phyloP scores from a whole-genome alignment of 2,888 invertebrate species.

The Drosophila greeni region DNA sequence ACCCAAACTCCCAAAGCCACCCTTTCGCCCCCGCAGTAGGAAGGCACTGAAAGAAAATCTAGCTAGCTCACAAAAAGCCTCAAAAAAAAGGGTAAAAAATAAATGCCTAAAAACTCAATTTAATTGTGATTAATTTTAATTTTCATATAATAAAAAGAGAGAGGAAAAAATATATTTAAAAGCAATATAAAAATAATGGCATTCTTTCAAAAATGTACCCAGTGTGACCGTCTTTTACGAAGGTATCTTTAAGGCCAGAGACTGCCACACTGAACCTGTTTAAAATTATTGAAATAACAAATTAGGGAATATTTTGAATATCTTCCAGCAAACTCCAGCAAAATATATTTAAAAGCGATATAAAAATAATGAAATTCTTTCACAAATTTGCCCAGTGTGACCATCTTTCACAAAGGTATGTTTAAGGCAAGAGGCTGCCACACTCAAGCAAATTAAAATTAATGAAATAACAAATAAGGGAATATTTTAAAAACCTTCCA shows the following conservation, averaged over 20 bases:
- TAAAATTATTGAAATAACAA: no score
- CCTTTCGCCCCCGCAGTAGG: conserved; percentile 31
- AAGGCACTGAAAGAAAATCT: background rate
- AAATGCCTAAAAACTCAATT: no score
- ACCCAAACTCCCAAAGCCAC: conserved; percentile 51
- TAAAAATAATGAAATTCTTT: no score
- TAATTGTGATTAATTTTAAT: background rate
- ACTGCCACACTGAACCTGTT: background rate
- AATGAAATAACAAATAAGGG: no score
- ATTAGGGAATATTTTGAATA: no score
- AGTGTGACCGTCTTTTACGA: background rate
- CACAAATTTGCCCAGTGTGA: background rate
- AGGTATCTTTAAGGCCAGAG: background rate
- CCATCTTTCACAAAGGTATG: background rate
- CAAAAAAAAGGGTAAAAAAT: background rate
- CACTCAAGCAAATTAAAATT: background rate
- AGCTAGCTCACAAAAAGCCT: no score
- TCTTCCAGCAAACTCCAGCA: background rate
- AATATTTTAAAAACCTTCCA: no score
- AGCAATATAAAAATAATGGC: no score
- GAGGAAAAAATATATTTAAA: no score
- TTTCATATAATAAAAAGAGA: no score
- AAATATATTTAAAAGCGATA: no score
- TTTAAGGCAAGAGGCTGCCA: background rate
- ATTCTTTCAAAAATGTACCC: no score